phyloP scores from a whole-genome alignment of 2,888 invertebrate genomes.

The Noctua fimbriata region DNA sequence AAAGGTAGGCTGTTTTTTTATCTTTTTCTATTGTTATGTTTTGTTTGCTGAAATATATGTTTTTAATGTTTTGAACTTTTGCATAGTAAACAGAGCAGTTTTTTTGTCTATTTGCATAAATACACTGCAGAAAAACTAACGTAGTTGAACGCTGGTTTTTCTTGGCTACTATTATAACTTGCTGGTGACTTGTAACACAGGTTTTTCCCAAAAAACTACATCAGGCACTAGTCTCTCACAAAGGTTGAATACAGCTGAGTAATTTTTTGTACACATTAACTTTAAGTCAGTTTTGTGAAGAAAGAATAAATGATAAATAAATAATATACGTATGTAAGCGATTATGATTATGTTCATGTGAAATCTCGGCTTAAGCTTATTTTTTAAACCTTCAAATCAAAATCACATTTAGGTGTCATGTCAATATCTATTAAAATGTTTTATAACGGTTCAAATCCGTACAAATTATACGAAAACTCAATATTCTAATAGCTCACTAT shows the following conservation, averaged over 20 bases:
- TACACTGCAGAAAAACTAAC: background rate
- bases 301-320: no score
- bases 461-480: no score
- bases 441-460: constrained; percentile 32
- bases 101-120: constrained; percentile 7
- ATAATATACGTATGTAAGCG: background rate
- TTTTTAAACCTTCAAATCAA: constrained; percentile 3
- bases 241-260: no score
- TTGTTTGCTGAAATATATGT: constrained; percentile 1
- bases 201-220: no score
- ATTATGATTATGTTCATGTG: background rate
- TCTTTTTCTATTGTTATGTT: background rate
- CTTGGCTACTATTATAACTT: background rate
- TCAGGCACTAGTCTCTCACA: no score
- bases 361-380: background rate
- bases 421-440: constrained; percentile 37
- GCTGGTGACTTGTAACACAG: no score
- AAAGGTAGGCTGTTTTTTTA: background rate
- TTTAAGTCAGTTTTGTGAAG: no score
- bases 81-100: constrained; percentile 1
- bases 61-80: background rate
- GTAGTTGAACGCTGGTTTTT: background rate
- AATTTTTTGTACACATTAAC: no score
- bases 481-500: constrained; percentile 33
- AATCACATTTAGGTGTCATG: constrained; percentile 8